phyloP scores from a whole-genome alignment of 2,113 vertebrate species.

The Oxyura jamaicensis region DNA sequence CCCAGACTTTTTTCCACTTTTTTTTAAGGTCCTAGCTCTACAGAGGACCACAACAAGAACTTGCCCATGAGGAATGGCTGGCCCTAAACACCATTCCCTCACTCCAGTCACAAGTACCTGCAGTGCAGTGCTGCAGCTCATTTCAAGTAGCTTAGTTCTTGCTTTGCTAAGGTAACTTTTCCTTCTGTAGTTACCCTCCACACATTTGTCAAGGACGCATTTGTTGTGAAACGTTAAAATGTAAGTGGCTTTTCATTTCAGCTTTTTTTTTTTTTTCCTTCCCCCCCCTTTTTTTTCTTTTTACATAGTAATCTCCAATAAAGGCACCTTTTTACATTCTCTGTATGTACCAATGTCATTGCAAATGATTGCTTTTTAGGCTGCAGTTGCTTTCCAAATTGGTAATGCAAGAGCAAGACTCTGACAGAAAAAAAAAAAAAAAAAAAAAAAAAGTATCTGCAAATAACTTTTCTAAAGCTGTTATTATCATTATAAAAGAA shows the following conservation, averaged over 20 bases:
- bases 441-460: neutral
- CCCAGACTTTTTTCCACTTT: neutral
- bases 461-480: neutral
- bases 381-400: neutral
- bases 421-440: neutral
- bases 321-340: neutral
- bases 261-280: neutral
- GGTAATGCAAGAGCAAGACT: neutral
- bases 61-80: neutral
- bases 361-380: neutral
- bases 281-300: neutral
- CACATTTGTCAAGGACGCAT: constrained; percentile 21
- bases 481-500: neutral
- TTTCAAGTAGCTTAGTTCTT: neutral
- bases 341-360: neutral
- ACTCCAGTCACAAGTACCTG: neutral
- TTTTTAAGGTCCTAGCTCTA: neutral
- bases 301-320: neutral
- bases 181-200: neutral
- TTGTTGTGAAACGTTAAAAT: constrained; percentile 30
- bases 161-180: neutral
- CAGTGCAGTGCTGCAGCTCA: neutral
- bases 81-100: neutral
- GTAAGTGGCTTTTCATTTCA: neutral
- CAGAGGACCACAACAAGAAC: neutral